Conservation (phyloP, 2,797 vertebrate genomes). For the Coreius guichenoti region DNA sequence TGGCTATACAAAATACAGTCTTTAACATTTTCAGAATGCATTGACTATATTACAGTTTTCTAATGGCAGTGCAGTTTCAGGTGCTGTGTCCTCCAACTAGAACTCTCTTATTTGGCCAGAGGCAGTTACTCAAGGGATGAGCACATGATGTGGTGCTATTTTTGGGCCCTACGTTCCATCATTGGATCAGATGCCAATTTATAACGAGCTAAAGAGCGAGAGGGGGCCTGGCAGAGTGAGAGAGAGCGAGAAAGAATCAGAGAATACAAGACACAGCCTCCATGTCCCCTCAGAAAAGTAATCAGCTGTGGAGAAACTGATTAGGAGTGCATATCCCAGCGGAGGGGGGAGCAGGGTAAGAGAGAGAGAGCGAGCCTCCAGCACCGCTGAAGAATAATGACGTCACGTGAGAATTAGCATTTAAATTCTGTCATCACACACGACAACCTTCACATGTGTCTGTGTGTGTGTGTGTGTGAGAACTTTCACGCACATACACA, state of each 20-base stretch:
- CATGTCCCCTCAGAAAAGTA: conserved; percentile 59
- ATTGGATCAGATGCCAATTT: conserved; percentile 75
- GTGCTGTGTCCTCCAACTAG: conserved; percentile 52
- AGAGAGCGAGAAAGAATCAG: conserved; percentile 32
- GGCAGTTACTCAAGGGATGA: conserved; percentile 69
- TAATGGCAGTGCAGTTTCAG: conserved; percentile 42
- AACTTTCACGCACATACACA: background rate
- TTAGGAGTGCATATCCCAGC: conserved; percentile 55
- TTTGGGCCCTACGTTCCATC: conserved; percentile 70
- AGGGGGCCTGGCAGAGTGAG: background rate
- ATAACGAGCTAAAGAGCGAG: conserved; percentile 58
- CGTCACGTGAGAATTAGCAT: conserved; percentile 52
- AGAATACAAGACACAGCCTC: conserved; percentile 41
- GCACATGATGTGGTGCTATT: conserved; percentile 73
- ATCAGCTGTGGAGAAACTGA: conserved; percentile 64
- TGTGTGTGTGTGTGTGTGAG: conserved; percentile 15
- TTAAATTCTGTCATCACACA: conserved; percentile 48
- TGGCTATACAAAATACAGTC: background rate
- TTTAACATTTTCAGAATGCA: background rate
- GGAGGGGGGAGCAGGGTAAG: conserved; percentile 18
- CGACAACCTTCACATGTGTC: conserved; percentile 38
- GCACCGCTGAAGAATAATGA: conserved; percentile 49
- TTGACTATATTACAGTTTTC: background rate
- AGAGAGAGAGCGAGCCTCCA: conserved; percentile 40
- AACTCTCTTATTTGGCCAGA: conserved; percentile 49